Conservation (phyloP, 30 jellyfish, hydroid and myxozoan genomes). For the Sanderia malayensis region DNA sequence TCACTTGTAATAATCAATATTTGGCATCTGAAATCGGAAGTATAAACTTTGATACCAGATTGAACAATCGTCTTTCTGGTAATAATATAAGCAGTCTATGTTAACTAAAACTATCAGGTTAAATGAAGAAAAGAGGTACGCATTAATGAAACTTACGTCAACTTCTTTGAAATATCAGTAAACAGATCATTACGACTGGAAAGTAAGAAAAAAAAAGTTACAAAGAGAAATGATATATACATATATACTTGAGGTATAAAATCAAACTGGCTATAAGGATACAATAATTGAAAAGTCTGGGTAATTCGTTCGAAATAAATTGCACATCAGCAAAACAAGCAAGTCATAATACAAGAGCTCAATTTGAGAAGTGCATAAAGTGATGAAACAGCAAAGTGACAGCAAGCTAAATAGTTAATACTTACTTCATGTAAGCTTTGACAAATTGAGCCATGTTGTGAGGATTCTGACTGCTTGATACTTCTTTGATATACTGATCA, state of each 20-base stretch:
- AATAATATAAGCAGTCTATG: background rate
- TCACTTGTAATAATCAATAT: conserved; percentile 79
- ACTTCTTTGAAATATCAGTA: conserved; percentile 62
- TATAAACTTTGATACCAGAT: background rate
- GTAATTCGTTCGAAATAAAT: background rate
- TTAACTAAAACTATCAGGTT: background rate
- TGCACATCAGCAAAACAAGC: background rate
- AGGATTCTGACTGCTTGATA: conserved; percentile 75
- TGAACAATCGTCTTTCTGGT: too few species aligned
- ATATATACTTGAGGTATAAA: background rate
- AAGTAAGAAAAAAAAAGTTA: conserved; percentile 3
- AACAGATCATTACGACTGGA: conserved; percentile 78
- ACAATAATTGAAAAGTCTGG: background rate
- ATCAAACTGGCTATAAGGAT: background rate
- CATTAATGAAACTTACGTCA: conserved; percentile 45
- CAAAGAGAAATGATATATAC: conserved; percentile 9
- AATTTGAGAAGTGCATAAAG: background rate
- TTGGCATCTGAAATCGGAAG: conserved; percentile 57
- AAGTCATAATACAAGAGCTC: background rate
- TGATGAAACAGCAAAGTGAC: too few species aligned
- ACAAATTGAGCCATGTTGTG: conserved; percentile 96
- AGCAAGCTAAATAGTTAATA: too few species aligned
- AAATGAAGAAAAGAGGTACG: background rate
- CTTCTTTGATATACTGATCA: conserved; percentile 77
- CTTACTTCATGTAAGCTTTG: conserved; percentile 86